Conservation (phyloP, 2,797 vertebrate species). For the Fringilla coelebs region DNA sequence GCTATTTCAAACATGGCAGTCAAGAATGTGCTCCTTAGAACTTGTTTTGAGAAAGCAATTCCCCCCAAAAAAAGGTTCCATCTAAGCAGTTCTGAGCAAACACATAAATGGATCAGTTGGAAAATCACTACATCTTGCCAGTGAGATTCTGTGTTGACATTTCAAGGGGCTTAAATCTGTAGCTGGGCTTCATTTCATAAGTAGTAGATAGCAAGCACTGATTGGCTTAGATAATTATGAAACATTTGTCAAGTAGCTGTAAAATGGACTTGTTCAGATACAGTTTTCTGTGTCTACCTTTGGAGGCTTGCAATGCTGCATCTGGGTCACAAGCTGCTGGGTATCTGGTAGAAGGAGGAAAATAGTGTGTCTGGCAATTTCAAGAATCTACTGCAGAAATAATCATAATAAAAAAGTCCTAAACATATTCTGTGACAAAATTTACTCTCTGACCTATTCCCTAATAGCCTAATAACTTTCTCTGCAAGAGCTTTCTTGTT, state of each 20-base stretch:
- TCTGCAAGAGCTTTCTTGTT: neutral
- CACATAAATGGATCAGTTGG: neutral
- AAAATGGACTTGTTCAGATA: neutral
- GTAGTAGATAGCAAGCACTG: neutral
- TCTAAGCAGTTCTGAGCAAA: neutral
- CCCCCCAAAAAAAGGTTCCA: fast-evolving
- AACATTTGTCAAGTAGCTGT: neutral
- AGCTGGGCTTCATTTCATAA: neutral
- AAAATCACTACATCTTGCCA: neutral
- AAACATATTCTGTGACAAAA: neutral
- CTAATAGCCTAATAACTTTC: neutral
- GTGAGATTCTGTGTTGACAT: neutral
- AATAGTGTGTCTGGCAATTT: neutral
- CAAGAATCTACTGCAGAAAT: neutral
- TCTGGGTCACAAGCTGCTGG: neutral
- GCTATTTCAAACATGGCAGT: neutral
- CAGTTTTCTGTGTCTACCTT: neutral
- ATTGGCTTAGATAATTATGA: neutral
- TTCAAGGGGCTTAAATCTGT: neutral
- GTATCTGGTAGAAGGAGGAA: neutral
- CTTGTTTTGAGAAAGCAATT: neutral
- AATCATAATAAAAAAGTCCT: neutral
- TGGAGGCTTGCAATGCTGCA: neutral
- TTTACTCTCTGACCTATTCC: neutral
- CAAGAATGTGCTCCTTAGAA: neutral